phyloP scores from a whole-genome alignment of 2,888 invertebrate genomes.

The Microctonus aethiopoides region DNA sequence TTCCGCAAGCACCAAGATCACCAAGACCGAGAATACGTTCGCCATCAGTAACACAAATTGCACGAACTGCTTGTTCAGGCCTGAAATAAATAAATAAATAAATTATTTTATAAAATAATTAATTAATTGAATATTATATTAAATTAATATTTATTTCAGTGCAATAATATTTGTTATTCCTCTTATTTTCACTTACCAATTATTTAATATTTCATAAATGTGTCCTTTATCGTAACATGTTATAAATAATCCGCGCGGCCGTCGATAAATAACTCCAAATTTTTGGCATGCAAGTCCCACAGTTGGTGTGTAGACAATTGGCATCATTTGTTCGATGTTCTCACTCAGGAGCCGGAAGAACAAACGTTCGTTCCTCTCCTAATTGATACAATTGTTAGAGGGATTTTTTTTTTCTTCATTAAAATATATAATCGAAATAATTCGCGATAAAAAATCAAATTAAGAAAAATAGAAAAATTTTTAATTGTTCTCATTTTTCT shows the following conservation, averaged over 20 bases:
- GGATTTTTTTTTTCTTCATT: conserved; percentile 15
- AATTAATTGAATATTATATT: too few species aligned
- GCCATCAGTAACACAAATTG: conserved; percentile 95
- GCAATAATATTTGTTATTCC: too few species aligned
- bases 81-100: conserved; percentile 61
- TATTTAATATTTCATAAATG: conserved; percentile 89
- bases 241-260: conserved; percentile 95
- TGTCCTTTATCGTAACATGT: conserved; percentile 96
- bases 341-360: conserved; percentile 93
- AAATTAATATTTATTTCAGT: too few species aligned
- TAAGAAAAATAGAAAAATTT: too few species aligned
- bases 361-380: conserved; percentile 96
- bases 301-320: conserved; percentile 98
- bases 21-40: conserved; percentile 97
- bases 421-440: neutral
- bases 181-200: conserved; percentile 76
- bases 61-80: conserved; percentile 88
- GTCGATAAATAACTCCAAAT: conserved; percentile 93
- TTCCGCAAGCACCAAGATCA: conserved; percentile 95
- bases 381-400: conserved; percentile 38
- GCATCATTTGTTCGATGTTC: conserved; percentile 94
- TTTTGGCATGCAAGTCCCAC: conserved; percentile 97
- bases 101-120: too few species aligned
- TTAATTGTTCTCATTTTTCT: too few species aligned
- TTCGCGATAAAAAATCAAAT: too few species aligned